Evolutionary conservation across 2,113 vertebrate genomes (phyloP), one percentile per base, ranked within the genome.

Genomic region (Chunga burmeisteri): DNA sequence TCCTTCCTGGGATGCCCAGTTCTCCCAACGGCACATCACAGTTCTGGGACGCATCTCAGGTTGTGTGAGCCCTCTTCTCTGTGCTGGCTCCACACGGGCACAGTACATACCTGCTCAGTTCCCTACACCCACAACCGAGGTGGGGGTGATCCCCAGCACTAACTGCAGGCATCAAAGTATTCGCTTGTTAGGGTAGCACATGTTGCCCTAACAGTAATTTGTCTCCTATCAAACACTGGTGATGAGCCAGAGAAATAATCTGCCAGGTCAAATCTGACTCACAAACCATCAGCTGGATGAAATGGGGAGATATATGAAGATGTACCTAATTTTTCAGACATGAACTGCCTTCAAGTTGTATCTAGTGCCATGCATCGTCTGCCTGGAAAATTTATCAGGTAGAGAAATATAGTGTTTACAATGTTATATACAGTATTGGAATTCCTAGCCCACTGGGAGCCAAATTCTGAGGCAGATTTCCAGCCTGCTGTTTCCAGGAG

Each of bases 241-340:
- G n/a, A 53, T 53, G 40, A 66, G 42, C 11, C 26, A 20, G 40
- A 61, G 46, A 44, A 58, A 59, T 17, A 30, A 49, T 49, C 11
- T 44, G 40, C 13, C 0, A 0, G 14, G 14, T 53, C 20, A 0
- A 40, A 47, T 20, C 46, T 5, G 1, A 61, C 3, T 2, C 23
- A 1, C 47, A 5, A 6, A 2, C 7, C 18, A 3, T 6, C 27
- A 29, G 15, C 58, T 21, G 56, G 8, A 8, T 2, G 12, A 27
- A 40, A 7, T 16, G 46, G 26, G 19, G 30, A 56, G 23, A 14
- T 13, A 12, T 19, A 22, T 2, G 29, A 44, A 55, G 56, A 26
- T 12, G 16, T 2, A 11, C 2, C 36, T 40, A 0, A 11, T 21
- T 84, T 88, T 89, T 56, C 40, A 74, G 19, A 2, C 11, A 1